Evolutionary conservation across 2,888 invertebrate genomes (phyloP).

Genomic region (Microdon myrmicae): DNA sequence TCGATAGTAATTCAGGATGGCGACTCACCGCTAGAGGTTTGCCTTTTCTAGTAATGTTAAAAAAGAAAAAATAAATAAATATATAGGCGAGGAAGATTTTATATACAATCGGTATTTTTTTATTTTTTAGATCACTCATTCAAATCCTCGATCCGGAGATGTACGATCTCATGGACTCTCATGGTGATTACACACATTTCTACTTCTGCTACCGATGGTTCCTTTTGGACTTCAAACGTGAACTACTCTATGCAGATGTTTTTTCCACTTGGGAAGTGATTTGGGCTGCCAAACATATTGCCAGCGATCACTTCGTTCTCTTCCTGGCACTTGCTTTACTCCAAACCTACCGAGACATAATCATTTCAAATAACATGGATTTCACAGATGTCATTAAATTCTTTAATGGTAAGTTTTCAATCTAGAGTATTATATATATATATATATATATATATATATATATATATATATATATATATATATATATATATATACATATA

Average conservation of each 20-base stretch:
- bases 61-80: background rate
- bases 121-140: conserved; percentile 73
- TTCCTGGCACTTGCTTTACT: conserved; percentile 92
- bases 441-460: no score
- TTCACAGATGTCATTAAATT: conserved; percentile 98
- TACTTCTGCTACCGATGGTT: conserved; percentile 99
- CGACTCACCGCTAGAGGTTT: background rate
- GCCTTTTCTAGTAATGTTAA: background rate
- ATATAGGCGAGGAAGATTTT: background rate
- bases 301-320: conserved; percentile 89
- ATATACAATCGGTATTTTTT: background rate
- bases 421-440: background rate
- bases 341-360: conserved; percentile 93
- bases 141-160: conserved; percentile 93
- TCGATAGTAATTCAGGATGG: no score
- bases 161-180: conserved; percentile 93
- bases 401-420: conserved; percentile 83
- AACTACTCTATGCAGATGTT: conserved; percentile 92
- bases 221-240: conserved; percentile 93
- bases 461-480: no score
- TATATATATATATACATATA: no score
- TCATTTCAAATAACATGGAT: conserved; percentile 95
- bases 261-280: conserved; percentile 95
- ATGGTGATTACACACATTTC: conserved; percentile 96
- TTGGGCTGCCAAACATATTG: conserved; percentile 90